A percentile compares a stretch with the other conserved stretches of the same genome.
phyloP scores from a whole-genome alignment of 2,113 vertebrate genomes.

The Sorex fumeus region DNA sequence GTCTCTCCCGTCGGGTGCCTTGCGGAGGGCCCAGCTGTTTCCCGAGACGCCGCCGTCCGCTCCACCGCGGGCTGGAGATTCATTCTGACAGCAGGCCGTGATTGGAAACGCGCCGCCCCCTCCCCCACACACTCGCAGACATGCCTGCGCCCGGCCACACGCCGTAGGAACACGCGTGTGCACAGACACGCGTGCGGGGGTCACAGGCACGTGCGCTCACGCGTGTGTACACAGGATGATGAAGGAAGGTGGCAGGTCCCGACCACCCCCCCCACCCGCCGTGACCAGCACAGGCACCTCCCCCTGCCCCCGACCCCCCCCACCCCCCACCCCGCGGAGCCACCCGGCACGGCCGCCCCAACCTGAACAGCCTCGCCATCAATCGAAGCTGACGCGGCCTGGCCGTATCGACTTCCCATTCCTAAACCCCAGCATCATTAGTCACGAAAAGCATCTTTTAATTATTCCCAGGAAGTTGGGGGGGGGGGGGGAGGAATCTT shows the following conservation, averaged over 20 bases:
- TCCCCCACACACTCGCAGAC: not conserved
- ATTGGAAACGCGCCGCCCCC: not conserved
- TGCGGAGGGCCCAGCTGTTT: constrained; percentile 51
- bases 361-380: constrained; percentile 91
- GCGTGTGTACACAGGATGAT: too few species aligned
- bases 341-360: constrained; percentile 83
- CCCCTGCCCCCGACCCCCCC: not conserved
- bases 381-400: constrained; percentile 93
- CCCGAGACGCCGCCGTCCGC: not conserved
- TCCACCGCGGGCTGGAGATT: constrained; percentile 5
- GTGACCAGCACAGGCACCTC: fast-evolving
- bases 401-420: constrained; percentile 95
- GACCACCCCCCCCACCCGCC: too few species aligned
- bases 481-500: constrained; percentile 79
- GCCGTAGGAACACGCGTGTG: not conserved
- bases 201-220: not conserved
- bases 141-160: fast-evolving
- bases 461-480: constrained; percentile 91
- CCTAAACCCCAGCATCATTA: constrained; percentile 93
- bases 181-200: too few species aligned
- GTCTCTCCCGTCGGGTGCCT: not conserved
- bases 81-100: constrained; percentile 35
- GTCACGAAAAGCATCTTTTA: constrained; percentile 98
- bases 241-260: too few species aligned
- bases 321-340: not conserved